These are phyloP conservation scores for Ellobius talpinus DNA, from an alignment of 2,113 vertebrate genomes.

Conservation along the genomic window DNA sequence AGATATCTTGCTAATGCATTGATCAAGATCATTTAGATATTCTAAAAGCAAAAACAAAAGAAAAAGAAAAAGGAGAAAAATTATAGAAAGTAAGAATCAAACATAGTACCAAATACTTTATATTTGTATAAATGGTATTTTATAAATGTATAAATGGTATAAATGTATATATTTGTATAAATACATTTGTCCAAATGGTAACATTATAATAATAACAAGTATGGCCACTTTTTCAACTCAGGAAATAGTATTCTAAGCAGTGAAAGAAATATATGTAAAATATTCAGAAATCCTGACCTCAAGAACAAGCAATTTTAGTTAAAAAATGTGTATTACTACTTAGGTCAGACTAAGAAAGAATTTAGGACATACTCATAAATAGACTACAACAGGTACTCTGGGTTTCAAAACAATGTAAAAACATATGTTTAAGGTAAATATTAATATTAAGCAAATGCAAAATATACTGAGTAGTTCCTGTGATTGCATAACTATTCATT, in stretches of 20 bases:
- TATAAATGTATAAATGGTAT: too few relatives aligned
- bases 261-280: not conserved
- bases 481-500: not conserved
- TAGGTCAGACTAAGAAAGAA: not conserved
- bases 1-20: not conserved
- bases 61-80: not conserved
- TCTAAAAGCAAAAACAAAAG: not conserved
- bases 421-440: not conserved
- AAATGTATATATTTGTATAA: too few relatives aligned
- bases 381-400: not conserved
- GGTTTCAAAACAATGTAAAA: slow-evolving; percentile 6
- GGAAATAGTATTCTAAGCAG: not conserved
- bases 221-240: not conserved
- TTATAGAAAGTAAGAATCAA: not conserved
- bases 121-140: too few relatives aligned
- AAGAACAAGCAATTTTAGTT: not conserved
- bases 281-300: not conserved
- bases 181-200: not conserved
- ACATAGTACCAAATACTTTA: not conserved
- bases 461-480: not conserved
- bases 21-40: not conserved
- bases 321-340: not conserved
- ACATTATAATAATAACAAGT: not conserved
- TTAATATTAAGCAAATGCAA: not conserved
- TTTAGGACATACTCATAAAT: not conserved